Base-by-base conservation (phyloP, 2,797 vertebrate species). In the Chiloscyllium punctatum region DNA sequence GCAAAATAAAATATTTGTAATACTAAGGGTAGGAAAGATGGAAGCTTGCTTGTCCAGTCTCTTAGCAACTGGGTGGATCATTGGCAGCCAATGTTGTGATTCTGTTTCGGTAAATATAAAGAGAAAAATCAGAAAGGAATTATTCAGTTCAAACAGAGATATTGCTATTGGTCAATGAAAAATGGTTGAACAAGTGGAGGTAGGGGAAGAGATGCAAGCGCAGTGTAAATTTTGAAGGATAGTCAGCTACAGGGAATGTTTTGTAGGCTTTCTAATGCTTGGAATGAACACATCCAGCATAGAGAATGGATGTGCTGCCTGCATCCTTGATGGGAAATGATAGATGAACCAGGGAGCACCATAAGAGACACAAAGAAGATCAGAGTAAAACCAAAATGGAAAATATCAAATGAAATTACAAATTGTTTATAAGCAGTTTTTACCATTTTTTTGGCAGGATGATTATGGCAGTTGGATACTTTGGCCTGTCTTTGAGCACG, bases 401-500 rank as follows among this genome's bases (percentile, higher is more conserved):
- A 79, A 79, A 37, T n/a, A 91, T n/a, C 30, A 57, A 8, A 6
- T 91, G 27, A n/a, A 15, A 15, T 79, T 79, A 18, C 6, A n/a
- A n/a, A 16, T n/a, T 90, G 2, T n/a, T 91, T 91, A 62, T 6
- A 66, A 91, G 9, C 15, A 18, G 74, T 96, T 95, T 30, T 95
- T 84, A 48, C 96, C 37, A 1, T 96, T 96, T 96, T 96, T n/a
- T 94, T 96, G 97, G 68, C 97, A 99, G 99, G 99, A 97, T 97
- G 97, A 98, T 97, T 6, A 96, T 99, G 95, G 97, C 98, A 0
- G 97, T 99, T 15, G 98, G 98, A 95, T 99, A 99, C 96, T 98
- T 98, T 37, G 98, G 97, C 0, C 97, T 99, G 30, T 99, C 99
- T 30, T 97, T 99, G 9, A 99, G 99, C 96, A 99, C 98, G 0